Evolutionary conservation across 1,140 invertebrate species (phyloP).

Genomic region (Drosophila tani): DNA sequence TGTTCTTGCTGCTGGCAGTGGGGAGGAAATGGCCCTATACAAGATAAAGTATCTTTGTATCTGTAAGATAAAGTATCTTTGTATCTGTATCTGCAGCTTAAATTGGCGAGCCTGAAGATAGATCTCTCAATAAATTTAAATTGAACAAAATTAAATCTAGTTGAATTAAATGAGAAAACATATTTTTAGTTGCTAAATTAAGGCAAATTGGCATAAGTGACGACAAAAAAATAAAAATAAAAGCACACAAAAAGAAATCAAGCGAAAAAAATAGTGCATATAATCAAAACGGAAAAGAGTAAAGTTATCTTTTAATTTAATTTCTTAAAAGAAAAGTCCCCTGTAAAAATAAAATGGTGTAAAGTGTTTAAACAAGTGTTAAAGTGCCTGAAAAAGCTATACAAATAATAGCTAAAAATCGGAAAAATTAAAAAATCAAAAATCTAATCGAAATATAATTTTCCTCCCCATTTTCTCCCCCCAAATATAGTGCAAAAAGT

Average conservation of each 20-base stretch:
- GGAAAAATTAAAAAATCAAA: neutral
- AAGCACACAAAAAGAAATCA: slow-evolving; percentile 16
- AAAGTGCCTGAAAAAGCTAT: slow-evolving; percentile 2
- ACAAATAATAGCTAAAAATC: neutral
- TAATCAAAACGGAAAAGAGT: slow-evolving; percentile 3
- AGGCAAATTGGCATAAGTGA: slow-evolving; percentile 77
- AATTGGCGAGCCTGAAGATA: slow-evolving; percentile 36
- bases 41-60: slow-evolving; percentile 42
- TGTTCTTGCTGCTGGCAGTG: slow-evolving; percentile 6
- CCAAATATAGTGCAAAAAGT: slow-evolving; percentile 9
- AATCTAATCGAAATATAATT: neutral
- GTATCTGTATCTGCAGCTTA: slow-evolving; percentile 36
- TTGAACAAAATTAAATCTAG: slow-evolving; percentile 60
- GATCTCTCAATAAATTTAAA: slow-evolving; percentile 82
- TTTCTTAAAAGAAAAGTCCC: neutral
- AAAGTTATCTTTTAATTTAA: slow-evolving; percentile 5
- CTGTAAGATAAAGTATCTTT: slow-evolving; percentile 35
- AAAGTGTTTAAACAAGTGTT: neutral
- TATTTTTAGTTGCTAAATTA: slow-evolving; percentile 81
- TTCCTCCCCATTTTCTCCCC: neutral
- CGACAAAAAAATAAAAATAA: slow-evolving; percentile 15
- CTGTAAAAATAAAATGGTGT: neutral
- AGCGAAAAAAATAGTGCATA: slow-evolving; percentile 21
- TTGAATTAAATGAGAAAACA: slow-evolving; percentile 76
- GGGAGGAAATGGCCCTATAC: slow-evolving; percentile 63